Evolutionary conservation across 2,113 vertebrate genomes (phyloP).

Genomic region (Megatriorchis doriae): DNA sequence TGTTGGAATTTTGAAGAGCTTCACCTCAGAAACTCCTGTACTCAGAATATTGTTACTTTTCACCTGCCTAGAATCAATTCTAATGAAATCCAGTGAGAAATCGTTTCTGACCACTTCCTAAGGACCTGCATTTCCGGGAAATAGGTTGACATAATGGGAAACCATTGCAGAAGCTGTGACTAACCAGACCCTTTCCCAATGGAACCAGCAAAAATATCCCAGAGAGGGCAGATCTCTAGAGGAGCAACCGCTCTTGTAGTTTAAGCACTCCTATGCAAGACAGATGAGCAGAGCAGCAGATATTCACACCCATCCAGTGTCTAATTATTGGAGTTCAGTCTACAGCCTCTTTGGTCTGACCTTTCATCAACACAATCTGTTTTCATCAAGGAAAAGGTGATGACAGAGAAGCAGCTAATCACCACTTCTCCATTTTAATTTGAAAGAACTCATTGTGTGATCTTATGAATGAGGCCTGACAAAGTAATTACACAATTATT

Average conservation of each 20-base stretch:
- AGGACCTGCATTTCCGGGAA: background rate
- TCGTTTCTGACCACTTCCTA: background rate
- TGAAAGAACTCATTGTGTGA: background rate
- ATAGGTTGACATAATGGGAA: background rate
- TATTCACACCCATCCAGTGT: background rate
- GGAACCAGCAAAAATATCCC: background rate
- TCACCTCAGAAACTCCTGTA: background rate
- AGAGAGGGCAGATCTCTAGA: background rate
- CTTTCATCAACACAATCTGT: background rate
- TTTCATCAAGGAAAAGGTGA: background rate
- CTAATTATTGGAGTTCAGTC: background rate
- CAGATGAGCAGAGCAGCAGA: background rate
- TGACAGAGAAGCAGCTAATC: background rate
- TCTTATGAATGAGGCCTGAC: background rate
- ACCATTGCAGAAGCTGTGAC: background rate
- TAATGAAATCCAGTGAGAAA: background rate
- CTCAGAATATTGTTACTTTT: background rate
- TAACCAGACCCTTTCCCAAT: background rate
- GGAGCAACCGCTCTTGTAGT: background rate
- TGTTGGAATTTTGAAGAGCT: background rate
- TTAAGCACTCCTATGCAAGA: background rate
- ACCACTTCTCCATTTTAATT: background rate
- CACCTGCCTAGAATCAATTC: background rate
- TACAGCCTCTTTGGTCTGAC: background rate
- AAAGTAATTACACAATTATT: background rate